Conservation (phyloP, 2,797 vertebrate species). For the Natrix natrix region DNA sequence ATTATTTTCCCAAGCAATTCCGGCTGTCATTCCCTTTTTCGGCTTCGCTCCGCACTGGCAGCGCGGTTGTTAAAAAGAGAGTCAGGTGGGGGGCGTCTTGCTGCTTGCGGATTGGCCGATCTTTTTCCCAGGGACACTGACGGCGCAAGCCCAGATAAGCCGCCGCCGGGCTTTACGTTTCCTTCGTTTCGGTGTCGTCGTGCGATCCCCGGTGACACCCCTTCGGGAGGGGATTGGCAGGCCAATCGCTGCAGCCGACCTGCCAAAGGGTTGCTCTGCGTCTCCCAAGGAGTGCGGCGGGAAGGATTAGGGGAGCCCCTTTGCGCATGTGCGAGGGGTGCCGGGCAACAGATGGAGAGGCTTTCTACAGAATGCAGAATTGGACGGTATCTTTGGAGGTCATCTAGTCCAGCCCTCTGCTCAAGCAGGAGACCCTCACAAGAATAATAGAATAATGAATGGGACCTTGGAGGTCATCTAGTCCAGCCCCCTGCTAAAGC, state of each 20-base stretch:
- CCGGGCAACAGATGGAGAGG: background rate
- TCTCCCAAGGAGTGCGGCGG: background rate
- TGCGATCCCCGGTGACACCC: background rate
- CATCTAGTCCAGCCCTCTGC: no score
- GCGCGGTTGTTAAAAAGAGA: background rate
- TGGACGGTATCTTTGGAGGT: background rate
- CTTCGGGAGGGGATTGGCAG: background rate
- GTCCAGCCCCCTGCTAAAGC: no score
- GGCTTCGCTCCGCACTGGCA: background rate
- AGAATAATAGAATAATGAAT: no score
- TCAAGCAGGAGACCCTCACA: no score
- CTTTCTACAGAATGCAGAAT: no score
- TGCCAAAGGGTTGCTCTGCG: background rate
- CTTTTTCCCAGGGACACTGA: background rate
- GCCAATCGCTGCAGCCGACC: background rate
- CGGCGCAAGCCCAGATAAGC: background rate
- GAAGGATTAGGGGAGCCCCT: background rate
- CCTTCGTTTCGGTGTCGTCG: rapidly evolving
- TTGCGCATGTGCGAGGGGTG: background rate
- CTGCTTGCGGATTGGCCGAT: background rate
- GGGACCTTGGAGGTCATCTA: no score
- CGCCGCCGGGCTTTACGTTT: no score
- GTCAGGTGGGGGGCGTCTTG: background rate
- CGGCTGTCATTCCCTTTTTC: background rate
- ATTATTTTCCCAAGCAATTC: background rate